Conservation (phyloP, 2,888 invertebrate genomes). For the Macrosoma leucophasiata region DNA sequence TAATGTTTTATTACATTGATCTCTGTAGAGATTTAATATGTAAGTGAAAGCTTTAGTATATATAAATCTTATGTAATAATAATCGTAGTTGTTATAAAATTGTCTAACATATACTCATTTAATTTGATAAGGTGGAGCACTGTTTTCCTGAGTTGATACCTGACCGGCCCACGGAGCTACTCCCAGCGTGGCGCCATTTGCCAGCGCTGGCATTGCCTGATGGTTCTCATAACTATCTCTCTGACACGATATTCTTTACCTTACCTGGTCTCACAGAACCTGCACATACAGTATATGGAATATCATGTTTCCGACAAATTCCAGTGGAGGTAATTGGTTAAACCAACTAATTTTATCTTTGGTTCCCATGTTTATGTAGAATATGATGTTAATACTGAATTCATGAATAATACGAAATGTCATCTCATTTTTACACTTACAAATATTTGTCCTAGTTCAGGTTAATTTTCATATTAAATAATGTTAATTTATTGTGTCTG, state of each 20-base stretch:
- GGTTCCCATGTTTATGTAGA: too few species aligned
- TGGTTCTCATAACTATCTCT: slow-evolving; percentile 97
- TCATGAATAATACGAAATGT: background rate
- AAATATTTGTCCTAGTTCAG: too few species aligned
- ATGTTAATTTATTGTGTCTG: too few species aligned
- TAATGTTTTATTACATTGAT: too few species aligned
- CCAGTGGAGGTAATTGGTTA: slow-evolving; percentile 95
- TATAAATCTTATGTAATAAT: too few species aligned
- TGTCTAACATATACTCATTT: too few species aligned
- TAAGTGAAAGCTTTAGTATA: too few species aligned
- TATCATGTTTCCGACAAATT: slow-evolving; percentile 98
- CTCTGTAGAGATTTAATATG: too few species aligned
- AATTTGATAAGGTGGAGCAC: slow-evolving; percentile 83
- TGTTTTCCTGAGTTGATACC: slow-evolving; percentile 92
- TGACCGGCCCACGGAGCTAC: slow-evolving; percentile 87
- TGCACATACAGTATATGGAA: slow-evolving; percentile 92
- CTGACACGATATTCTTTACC: slow-evolving; percentile 97
- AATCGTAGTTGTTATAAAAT: too few species aligned
- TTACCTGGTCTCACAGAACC: slow-evolving; percentile 91
- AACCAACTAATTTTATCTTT: too few species aligned
- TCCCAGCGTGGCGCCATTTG: slow-evolving; percentile 94
- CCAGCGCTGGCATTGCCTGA: slow-evolving; percentile 98
- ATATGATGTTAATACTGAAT: slow-evolving; percentile 2
- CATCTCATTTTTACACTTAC: background rate
- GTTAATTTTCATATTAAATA: too few species aligned